Conservation (phyloP, 1,140 invertebrate genomes). For the Bombus picipes region DNA sequence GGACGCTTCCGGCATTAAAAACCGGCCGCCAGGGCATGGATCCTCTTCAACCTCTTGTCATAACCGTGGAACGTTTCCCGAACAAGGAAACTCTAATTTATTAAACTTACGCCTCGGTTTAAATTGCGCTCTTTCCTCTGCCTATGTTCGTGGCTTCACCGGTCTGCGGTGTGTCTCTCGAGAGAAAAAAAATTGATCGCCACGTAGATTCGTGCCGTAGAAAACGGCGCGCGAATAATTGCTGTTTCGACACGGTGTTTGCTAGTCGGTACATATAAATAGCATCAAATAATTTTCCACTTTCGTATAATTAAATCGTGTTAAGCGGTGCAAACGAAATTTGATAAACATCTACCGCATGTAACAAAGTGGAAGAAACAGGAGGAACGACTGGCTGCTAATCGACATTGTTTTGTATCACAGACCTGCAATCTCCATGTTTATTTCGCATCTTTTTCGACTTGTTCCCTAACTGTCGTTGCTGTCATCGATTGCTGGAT, state of each 20-base stretch:
- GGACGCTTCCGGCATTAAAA: conserved; percentile 73
- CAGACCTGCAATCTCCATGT: background rate
- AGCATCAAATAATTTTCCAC: conserved; percentile 7
- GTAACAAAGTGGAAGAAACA: background rate
- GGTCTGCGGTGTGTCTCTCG: background rate
- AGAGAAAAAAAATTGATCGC: background rate
- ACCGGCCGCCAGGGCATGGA: conserved; percentile 71
- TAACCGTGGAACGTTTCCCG: conserved; percentile 73
- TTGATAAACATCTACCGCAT: conserved; percentile 6
- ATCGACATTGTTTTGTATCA: background rate
- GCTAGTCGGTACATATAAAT: background rate
- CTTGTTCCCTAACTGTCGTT: background rate
- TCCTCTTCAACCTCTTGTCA: conserved; percentile 74
- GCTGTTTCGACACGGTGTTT: background rate
- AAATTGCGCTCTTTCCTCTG: background rate
- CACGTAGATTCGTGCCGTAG: background rate
- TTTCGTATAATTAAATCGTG: background rate
- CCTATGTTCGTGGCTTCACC: too few species aligned
- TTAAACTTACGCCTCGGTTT: conserved; percentile 44
- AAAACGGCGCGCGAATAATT: background rate
- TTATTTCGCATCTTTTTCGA: background rate
- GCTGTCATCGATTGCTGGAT: background rate
- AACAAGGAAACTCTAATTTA: conserved; percentile 77
- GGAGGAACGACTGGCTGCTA: background rate
- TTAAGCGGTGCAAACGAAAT: conserved; percentile 6